A percentile compares a stretch with the other conserved stretches of the same genome.
These are phyloP conservation scores for Semnornis frantzii DNA, from an alignment of 2,113 vertebrate species.

Conservation along the genomic window DNA sequence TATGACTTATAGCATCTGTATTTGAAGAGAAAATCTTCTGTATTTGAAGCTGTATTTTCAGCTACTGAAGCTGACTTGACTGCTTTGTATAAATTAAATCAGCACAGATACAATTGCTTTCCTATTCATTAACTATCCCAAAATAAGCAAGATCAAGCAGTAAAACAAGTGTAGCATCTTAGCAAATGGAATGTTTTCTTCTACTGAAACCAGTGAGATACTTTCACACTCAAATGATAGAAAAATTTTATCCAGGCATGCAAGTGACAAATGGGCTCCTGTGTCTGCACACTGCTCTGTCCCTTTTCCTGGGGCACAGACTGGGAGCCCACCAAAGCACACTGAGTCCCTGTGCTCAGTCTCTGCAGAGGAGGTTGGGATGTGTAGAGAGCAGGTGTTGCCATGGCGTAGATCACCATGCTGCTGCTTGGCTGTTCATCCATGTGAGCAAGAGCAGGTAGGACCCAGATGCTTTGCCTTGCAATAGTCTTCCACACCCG, in stretches of 20 bases:
- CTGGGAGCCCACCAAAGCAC: background rate
- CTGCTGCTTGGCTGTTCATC: no score
- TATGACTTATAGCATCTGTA: constrained; percentile 67
- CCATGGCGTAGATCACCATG: rapidly evolving
- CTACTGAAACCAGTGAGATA: background rate
- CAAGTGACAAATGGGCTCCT: background rate
- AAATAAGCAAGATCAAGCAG: background rate
- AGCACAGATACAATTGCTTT: constrained; percentile 52
- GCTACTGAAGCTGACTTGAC: constrained; percentile 55
- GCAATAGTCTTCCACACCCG: background rate
- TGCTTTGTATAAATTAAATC: constrained; percentile 50
- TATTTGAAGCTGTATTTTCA: constrained; percentile 52
- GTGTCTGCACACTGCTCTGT: background rate
- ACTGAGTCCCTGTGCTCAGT: rapidly evolving
- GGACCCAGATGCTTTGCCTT: background rate
- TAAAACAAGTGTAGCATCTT: background rate
- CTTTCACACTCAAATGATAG: background rate
- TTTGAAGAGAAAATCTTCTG: constrained; percentile 68
- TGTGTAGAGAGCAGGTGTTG: background rate
- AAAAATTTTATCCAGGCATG: background rate
- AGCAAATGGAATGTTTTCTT: background rate
- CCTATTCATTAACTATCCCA: constrained; percentile 32
- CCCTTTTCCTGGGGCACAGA: rapidly evolving
- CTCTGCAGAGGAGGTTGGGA: background rate
- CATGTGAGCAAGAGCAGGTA: background rate